Evolutionary conservation across 2,113 vertebrate genomes (phyloP).

Genomic region (Andinoacara biseriatus): DNA sequence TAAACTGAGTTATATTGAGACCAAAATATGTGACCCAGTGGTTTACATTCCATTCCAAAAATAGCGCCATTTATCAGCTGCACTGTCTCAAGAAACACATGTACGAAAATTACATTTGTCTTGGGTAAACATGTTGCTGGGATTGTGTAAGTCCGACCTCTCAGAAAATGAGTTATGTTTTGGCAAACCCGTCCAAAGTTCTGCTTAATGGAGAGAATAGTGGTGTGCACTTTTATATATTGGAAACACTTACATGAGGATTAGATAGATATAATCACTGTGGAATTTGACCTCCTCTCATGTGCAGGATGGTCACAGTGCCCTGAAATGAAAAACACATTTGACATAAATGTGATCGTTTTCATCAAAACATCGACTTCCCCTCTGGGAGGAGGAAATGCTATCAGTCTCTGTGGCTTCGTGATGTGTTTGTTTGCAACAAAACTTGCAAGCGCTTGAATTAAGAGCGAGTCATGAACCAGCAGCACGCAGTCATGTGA

Average conservation of each 20-base stretch:
- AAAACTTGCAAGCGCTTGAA: background rate
- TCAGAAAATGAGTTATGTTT: constrained; percentile 15
- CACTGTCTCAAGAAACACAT: constrained; percentile 17
- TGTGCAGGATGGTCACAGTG: background rate
- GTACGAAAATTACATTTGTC: background rate
- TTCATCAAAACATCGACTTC: background rate
- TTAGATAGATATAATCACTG: constrained; percentile 15
- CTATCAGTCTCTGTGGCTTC: background rate
- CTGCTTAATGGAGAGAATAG: constrained; percentile 15
- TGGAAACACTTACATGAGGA: background rate
- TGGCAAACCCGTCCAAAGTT: background rate
- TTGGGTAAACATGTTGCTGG: constrained; percentile 2
- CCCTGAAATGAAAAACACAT: background rate
- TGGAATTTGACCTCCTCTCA: constrained; percentile 32
- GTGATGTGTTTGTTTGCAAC: background rate
- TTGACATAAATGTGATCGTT: constrained; percentile 5
- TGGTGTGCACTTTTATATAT: background rate
- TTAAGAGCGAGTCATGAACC: background rate
- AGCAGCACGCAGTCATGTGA: background rate
- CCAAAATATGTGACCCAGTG: constrained; percentile 5
- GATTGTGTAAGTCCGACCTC: constrained; percentile 21
- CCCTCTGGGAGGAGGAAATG: background rate
- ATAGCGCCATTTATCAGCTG: constrained; percentile 35
- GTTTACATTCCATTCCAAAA: constrained; percentile 55
- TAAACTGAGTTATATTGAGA: background rate